These are phyloP conservation scores for Epinotia brunnichana DNA, from an alignment of 2,888 invertebrate genomes.

Conservation along the genomic window DNA sequence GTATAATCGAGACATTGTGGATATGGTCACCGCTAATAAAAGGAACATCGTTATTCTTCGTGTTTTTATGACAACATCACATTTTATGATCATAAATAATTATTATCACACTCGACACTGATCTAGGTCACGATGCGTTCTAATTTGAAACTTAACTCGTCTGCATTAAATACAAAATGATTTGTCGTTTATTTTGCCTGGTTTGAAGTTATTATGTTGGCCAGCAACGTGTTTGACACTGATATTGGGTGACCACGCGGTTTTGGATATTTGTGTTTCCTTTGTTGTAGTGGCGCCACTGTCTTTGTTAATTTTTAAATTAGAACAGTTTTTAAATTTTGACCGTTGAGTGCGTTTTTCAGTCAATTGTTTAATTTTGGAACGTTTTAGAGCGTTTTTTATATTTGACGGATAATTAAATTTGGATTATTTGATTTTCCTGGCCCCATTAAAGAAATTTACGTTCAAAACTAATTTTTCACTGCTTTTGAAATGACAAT, in stretches of 20 bases:
- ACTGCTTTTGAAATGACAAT: not conserved
- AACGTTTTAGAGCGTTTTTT: no score
- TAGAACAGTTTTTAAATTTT: not conserved
- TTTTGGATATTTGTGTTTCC: constrained; percentile 8
- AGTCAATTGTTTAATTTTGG: not conserved
- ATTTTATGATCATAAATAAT: constrained; percentile 61
- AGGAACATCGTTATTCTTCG: constrained; percentile 60
- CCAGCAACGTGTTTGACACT: constrained; percentile 26
- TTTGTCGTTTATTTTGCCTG: constrained; percentile 1
- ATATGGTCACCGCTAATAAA: constrained; percentile 49
- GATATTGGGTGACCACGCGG: constrained; percentile 16
- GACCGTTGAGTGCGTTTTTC: not conserved
- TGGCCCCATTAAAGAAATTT: not conserved
- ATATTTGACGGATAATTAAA: not conserved
- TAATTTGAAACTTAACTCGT: not conserved
- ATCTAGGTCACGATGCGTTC: not conserved
- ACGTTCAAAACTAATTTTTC: not conserved
- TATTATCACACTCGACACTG: constrained; percentile 48
- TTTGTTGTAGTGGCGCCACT: constrained; percentile 25
- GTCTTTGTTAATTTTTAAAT: constrained; percentile 6
- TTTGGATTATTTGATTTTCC: not conserved
- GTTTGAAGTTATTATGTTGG: not conserved
- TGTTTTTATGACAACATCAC: constrained; percentile 60
- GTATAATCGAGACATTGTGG: not conserved
- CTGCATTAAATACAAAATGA: not conserved